phyloP scores from a whole-genome alignment of 2,113 vertebrate species.

The Gallinago jamesoni region DNA sequence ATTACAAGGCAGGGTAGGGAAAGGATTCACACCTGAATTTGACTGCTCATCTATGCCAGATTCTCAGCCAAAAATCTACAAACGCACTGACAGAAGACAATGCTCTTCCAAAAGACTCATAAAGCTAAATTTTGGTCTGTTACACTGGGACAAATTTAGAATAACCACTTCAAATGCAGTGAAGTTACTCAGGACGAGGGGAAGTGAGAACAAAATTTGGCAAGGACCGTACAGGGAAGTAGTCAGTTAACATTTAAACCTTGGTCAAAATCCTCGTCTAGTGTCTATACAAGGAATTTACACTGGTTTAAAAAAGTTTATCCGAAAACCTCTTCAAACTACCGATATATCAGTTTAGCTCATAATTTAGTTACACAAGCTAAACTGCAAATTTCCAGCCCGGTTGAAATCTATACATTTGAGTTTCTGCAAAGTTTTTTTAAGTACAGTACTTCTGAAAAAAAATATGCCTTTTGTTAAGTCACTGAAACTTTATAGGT shows the following conservation, averaged over 20 bases:
- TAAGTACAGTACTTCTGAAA: background rate
- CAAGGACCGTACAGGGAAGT: slow-evolving; percentile 8
- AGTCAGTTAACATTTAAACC: slow-evolving; percentile 33
- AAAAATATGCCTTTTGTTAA: background rate
- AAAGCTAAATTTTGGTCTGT: slow-evolving; percentile 12
- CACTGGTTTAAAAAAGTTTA: background rate
- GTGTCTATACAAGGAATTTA: background rate
- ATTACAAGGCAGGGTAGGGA: background rate
- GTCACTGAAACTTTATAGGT: background rate
- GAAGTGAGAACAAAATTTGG: slow-evolving; percentile 53
- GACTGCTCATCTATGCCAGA: background rate
- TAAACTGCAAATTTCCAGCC: background rate
- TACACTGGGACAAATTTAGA: slow-evolving; percentile 35
- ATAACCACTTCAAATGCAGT: slow-evolving; percentile 26
- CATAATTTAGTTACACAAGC: background rate
- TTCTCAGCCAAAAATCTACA: background rate
- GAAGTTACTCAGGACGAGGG: slow-evolving; percentile 10
- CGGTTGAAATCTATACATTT: background rate
- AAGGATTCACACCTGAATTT: background rate
- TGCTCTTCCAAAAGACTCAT: background rate
- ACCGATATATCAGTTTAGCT: background rate
- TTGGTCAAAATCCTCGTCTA: background rate
- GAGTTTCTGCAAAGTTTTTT: background rate
- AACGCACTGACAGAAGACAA: background rate
- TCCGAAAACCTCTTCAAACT: background rate